Base-by-base conservation (phyloP, 1,140 invertebrate genomes). In the Schmidtea mediterranea region DNA sequence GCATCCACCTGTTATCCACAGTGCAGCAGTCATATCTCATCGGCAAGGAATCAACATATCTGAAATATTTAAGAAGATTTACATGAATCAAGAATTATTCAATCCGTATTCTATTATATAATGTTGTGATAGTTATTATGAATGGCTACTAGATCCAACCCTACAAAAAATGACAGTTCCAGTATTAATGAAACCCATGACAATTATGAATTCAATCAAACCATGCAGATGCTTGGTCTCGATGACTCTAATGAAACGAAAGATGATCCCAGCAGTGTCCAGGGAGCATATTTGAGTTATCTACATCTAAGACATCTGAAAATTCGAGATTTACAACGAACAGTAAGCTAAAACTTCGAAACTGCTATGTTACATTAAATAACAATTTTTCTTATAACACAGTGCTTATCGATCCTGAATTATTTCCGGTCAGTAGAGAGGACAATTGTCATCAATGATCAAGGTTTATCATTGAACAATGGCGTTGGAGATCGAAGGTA, bases 381-480 rank as follows among this genome's bases (percentile, higher is more conserved):
- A n/a, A 48, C 19, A 12, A 15, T 24, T 39, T 19, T 36, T 38
- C 2, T 2, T 49, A 13, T 46, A 22, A n/a, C 54, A 43, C 52
- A 64, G 60, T 60, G 58, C 43, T 52, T 67, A n/a, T 56, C 57
- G 52, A 53, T 62, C 32, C 54, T 67, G 16, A 67, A 67, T 51
- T 67, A 66, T 54, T 65, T 65, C 54, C 57, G 63, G 19, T 67
- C 65, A 1, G 51, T 67, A n/a, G 61, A 67, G 50, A 56, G 63
- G 48, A 66, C 63, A 39, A 24, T 67, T 21, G 64, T 62, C 10
- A 65, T 67, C 36, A 64, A 62, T 55, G 63, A 65, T 55, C 56
- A 53, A 13, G 63, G 65, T 32, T 52, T 67, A 39, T 57, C 59
- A 8, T 43, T 58, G 37, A 59, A 64, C 48, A 55, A 49, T 9